Base-by-base conservation (phyloP, 64 coral and sea anemone species). In the Pocillopora verrucosa region DNA sequence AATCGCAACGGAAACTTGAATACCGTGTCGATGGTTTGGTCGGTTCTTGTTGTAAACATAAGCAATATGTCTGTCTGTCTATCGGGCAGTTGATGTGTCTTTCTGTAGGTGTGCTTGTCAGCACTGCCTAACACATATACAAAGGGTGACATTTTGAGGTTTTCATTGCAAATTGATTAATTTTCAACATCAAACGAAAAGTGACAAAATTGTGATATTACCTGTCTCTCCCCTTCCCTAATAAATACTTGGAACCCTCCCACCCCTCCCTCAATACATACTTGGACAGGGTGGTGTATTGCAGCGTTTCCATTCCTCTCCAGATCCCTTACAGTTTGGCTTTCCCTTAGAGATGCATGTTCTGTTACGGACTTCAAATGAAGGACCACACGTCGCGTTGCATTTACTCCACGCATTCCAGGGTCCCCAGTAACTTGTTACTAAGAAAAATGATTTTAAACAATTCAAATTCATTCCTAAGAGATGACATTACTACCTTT, bases 401-500 rank as follows among this genome's bases (percentile, higher is more conserved):
- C 90, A 92, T 9, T 16, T 16, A 11, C 82, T 78, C 90, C 90
- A 92, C 2, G 11, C 26, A 60, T 74, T 75, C 90, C 90, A 92
- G 0, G 37, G n/a, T 25, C 73, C 37, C 90, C 90, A 92, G 16
- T 72, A 73, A 80, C 90, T 87, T 34, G 90, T 79, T 36, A 11
- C 90, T 92, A 73, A 34, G 9, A 56, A 60, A 35, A 90, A 26
- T 16, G 9, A 36, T 45, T 20, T 36, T 79, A 17, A 38, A 79
- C 37, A 45, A 9, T 59, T 56, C 11, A 19, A 24, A 20, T 56
- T 16, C 19, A 56, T 12, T 79, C 5, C 37, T 10, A 19, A 16
- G 20, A 9, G 26, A 34, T 37, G 76, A 58, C 26, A 37, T 10
- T 10, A 45, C 56, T 78, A 10, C 19, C 11, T 34, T 9, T 78